These are phyloP conservation scores for Pteropus alecto DNA, from an alignment of 2,113 vertebrate genomes.

Conservation along the genomic window DNA sequence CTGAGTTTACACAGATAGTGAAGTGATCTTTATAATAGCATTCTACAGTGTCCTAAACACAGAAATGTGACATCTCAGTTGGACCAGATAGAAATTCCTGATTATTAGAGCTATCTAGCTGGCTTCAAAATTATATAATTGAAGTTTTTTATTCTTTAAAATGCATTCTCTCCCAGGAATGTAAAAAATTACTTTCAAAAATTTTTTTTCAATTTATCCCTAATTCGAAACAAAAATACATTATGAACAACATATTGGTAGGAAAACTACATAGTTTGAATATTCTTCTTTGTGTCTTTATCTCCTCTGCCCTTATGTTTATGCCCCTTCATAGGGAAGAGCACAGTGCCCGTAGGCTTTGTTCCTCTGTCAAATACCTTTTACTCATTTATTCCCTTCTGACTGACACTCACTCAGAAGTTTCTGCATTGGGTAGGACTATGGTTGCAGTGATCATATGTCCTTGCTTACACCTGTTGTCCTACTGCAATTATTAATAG, in stretches of 20 bases:
- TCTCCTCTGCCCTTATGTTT: neutral
- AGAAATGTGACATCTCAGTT: neutral
- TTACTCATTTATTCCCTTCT: neutral
- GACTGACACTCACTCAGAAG: neutral
- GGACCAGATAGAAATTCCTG: slow-evolving; percentile 24
- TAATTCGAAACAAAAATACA: slow-evolving; percentile 27
- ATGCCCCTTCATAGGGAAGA: neutral
- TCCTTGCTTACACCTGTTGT: neutral
- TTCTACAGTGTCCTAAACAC: neutral
- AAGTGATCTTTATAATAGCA: neutral
- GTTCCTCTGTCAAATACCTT: neutral
- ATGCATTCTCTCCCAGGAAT: neutral
- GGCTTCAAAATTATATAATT: neutral
- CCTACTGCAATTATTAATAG: neutral
- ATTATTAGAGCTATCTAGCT: neutral
- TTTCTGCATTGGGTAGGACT: neutral
- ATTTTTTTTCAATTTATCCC: neutral
- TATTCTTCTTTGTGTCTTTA: neutral
- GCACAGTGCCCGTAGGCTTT: neutral
- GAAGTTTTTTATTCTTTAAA: slow-evolving; percentile 33
- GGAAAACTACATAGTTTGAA: neutral
- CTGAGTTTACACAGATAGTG: neutral
- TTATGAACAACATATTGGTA: neutral
- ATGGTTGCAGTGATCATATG: neutral
- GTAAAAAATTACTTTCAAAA: neutral